Evolutionary conservation across 2,888 invertebrate genomes (phyloP), one percentile per base, ranked within the genome.

Genomic region (Acanthosepion esculentum): DNA sequence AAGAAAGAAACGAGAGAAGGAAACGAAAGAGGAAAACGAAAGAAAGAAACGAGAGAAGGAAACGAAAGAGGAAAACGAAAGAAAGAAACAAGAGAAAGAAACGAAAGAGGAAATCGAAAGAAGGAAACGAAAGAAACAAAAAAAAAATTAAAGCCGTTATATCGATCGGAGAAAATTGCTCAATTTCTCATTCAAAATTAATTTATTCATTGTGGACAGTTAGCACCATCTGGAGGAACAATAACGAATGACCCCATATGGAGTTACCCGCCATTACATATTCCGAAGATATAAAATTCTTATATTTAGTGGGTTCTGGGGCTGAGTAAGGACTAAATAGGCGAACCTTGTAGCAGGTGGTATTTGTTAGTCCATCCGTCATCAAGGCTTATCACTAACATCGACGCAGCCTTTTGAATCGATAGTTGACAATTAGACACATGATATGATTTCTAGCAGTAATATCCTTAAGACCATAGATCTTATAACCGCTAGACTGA

Each of bases 221-320:
- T 33, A n/a, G 78, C n/a, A n/a, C 78, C 78, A 78, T 78, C 78
- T 78, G 78, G 78, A 33, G 78, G 78, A n/a, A 78, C 78, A 78
- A n/a, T 78, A 33, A 78, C 78, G n/a, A 78, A 78, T 78, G 78
- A 78, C 78, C n/a, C 78, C 78, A 78, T 78, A 33, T n/a, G 15
- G 78, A 78, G 78, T n/a, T n/a, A 12, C n/a, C 78, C 18, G 20
- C 0, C n/a, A 78, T 78, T 78, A 78, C n/a, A n/a, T 78, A 78
- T 78, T 78, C 78, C n/a, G 23, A n/a, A 78, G n/a, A 78, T 78
- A 64, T 64, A 33, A 78, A 78, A 78, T 78, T 78, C 10, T 78
- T 33, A 78, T 78, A 78, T 78, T 18, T 15, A 33, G 15, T 78
- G 78, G 78, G 78, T 78, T 78, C 78, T 15, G n/a, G n/a, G 78